Base-by-base conservation (phyloP, 2,113 vertebrate genomes). In the Corythaixoides concolor region DNA sequence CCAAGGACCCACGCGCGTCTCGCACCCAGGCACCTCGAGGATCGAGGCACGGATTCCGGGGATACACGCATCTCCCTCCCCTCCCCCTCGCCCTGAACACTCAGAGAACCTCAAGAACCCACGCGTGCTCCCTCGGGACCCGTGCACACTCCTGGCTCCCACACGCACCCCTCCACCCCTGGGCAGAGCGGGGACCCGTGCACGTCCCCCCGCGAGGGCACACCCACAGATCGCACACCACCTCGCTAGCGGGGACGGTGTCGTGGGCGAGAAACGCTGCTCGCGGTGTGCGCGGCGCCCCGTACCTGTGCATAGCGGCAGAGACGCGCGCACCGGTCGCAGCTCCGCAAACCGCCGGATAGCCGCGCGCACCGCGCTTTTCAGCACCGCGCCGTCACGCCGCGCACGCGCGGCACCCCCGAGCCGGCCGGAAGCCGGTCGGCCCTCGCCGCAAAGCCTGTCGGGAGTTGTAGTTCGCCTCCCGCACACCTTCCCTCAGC, bases 401-500 rank as follows among this genome's bases (percentile, higher is more conserved):
- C 35, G 12, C 27, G 80, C 50, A 20, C 39, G 13, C 52, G 20
- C 14, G 8, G 7, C 26, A n/a, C 8, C 7, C 21, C 17, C 18
- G 6, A 2, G 12, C 75, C 50, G 32, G 5, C 58, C 62, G 89
- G 85, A 91, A 91, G 14, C 8, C 6, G 7, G 30, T 15, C 3
- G 6, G 19, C 32, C 8, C 33, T 5, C 0, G 26, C 24, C 66
- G 83, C 74, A 56, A n/a, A 19, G 84, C 35, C 83, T 86, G 27
- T n/a, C 90, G 97, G 97, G 95, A 96, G 75, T 6, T 75, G 97
- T 97, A 97, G 98, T 98, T 74, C 50, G 5, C 24, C 6, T 6
- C 2, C 66, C 4, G 8, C 8, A 5, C 33, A 3, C 63, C 37
- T 55, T 16, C 27, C 45, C 26, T 39, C 39, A 8, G 11, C 39